Evolutionary conservation across 2,113 vertebrate species (phyloP), one percentile per base, ranked within the genome.

Genomic region (Turdus rufiventris): DNA sequence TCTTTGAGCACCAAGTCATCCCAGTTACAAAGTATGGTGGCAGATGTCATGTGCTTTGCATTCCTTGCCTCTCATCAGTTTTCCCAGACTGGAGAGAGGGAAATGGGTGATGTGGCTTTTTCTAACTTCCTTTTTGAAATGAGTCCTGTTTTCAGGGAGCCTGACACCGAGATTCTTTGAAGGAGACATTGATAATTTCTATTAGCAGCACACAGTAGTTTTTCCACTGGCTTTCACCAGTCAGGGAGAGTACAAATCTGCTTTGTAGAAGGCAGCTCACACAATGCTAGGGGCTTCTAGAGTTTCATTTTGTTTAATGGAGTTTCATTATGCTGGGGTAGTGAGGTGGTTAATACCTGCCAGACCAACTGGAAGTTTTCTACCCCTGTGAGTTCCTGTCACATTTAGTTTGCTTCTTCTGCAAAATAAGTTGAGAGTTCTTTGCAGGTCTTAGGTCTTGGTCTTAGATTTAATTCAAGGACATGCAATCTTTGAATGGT

Each of bases 261-360:
- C 83, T 84, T 93, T 80, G 61, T 90, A 86, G 82, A 66, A 84
- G 57, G 79, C 76, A 88, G 51, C 19, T 90, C 70, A 48, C 65
- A 45, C 92, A 91, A 88, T 93, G 82, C 75, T 90, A 14, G 34
- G 48, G 53, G 26, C 47, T 96, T 94, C 96, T 94, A 90, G 60
- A 50, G 16, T 96, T 95, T 93, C 91, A 56, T 53, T 84, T 70
- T 74, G 36, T 75, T 85, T 86, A 68, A 81, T 90, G 65, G 51
- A 56, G 36, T 77, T 96, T 63, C 79, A 91, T 95, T 96, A 65
- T 81, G 36, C 34, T 83, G 60, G 60, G 36, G 40, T 85, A 86
- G 63, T 78, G 93, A 93, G 75, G 79, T 96, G 75, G 75, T 68
- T 95, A 95, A 95, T 94, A 85, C 72, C 78, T 75, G 90, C 75